phyloP scores from a whole-genome alignment of 2,113 vertebrate species.

The Mirza zaza region DNA sequence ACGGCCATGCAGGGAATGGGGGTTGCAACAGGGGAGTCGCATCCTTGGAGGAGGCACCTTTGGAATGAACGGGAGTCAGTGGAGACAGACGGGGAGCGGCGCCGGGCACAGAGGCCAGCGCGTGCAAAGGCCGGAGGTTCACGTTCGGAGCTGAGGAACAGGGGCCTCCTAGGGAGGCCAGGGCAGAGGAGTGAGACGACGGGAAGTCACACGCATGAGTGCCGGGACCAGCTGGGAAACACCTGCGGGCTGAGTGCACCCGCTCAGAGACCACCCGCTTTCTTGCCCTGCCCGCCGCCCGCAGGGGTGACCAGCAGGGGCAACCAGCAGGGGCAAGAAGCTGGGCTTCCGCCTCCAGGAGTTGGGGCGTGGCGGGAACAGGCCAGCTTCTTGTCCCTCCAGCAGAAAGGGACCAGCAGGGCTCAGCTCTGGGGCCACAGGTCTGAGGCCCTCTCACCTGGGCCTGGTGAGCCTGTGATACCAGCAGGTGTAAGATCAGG shows the following conservation, averaged over 20 bases:
- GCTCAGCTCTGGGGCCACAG: too few relatives aligned
- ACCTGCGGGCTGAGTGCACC: background rate
- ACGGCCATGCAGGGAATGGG: background rate
- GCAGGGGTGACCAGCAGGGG: too few relatives aligned
- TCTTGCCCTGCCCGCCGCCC: background rate
- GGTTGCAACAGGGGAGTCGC: too few relatives aligned
- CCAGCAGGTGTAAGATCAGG: background rate
- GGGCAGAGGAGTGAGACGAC: background rate
- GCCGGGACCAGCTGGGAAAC: background rate
- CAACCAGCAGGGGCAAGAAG: background rate
- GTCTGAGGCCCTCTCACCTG: background rate
- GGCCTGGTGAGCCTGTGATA: background rate
- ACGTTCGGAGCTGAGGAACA: background rate
- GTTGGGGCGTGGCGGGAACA: background rate
- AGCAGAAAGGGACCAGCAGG: background rate
- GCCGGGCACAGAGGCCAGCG: background rate
- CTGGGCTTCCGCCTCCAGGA: background rate
- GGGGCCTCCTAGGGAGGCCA: background rate
- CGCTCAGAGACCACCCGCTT: background rate
- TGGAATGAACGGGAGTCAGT: background rate
- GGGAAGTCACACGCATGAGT: background rate
- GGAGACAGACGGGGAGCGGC: background rate
- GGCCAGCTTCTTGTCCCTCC: background rate
- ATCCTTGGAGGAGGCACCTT: background rate
- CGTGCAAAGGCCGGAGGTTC: background rate